A percentile compares a stretch with the other conserved stretches of the same genome.
Conservation (phyloP, 2,888 invertebrate genomes). For the Acanthoscelides obtectus region DNA sequence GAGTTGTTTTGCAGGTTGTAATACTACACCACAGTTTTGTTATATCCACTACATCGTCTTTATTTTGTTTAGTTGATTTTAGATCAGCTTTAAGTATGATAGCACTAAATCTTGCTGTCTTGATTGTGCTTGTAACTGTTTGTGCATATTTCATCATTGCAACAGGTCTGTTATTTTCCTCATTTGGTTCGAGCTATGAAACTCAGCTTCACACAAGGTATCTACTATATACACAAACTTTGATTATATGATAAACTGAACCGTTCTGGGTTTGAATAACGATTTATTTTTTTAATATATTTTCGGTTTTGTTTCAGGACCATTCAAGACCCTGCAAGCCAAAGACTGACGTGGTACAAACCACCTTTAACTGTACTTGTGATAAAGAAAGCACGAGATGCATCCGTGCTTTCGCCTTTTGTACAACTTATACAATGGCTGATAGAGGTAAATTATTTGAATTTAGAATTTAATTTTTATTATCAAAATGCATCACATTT, state of each 20-base stretch:
- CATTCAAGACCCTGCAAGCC: constrained; percentile 96
- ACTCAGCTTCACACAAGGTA: not conserved
- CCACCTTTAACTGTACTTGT: constrained; percentile 94
- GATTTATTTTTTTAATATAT: too few relatives aligned
- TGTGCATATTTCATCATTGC: not conserved
- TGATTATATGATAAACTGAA: too few relatives aligned
- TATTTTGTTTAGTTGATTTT: not conserved
- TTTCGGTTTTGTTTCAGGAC: constrained; percentile 67
- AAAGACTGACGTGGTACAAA: constrained; percentile 95
- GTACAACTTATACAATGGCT: constrained; percentile 92
- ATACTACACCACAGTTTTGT: too few relatives aligned
- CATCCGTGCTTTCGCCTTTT: constrained; percentile 83
- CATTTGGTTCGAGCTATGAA: not conserved
- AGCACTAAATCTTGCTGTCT: not conserved
- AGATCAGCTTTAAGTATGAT: not conserved
- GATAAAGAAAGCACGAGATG: constrained; percentile 94
- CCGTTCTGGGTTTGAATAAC: too few relatives aligned
- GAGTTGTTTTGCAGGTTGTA: not conserved
- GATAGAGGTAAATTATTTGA: constrained; percentile 65
- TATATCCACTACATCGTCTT: not conserved
- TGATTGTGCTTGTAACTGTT: not conserved
- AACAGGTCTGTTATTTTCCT: not conserved
- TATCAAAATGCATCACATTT: too few relatives aligned
- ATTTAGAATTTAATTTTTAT: too few relatives aligned
- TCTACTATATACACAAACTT: too few relatives aligned